Evolutionary conservation across 2,888 invertebrate genomes (phyloP).

Genomic region (Oegoconia quadripuncta): DNA sequence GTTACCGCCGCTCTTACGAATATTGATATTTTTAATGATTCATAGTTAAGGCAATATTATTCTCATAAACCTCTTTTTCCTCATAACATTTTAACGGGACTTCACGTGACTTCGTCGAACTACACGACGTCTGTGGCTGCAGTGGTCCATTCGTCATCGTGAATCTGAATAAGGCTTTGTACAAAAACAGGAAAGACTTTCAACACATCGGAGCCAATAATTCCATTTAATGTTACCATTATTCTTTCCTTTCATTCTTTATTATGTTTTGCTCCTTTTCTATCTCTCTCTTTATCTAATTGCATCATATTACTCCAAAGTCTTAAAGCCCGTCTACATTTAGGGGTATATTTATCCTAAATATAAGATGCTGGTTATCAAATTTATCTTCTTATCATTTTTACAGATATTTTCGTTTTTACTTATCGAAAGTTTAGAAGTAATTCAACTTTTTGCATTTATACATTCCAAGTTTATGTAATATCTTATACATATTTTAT

Average conservation of each 20-base stretch:
- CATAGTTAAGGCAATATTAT: not conserved
- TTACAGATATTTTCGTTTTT: too few relatives aligned
- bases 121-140: not conserved
- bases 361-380: not conserved
- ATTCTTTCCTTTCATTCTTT: too few relatives aligned
- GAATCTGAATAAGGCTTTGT: constrained; percentile 1
- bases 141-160: not conserved
- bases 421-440: constrained; percentile 25
- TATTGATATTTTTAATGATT: constrained; percentile 4
- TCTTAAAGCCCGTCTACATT: not conserved
- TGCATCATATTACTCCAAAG: too few relatives aligned
- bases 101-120: not conserved
- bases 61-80: not conserved
- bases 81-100: not conserved
- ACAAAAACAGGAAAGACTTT: constrained; percentile 9
- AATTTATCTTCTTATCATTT: too few relatives aligned
- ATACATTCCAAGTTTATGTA: constrained; percentile 20
- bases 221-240: not conserved
- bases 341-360: not conserved
- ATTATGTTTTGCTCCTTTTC: too few relatives aligned
- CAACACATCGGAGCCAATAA: not conserved
- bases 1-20: not conserved
- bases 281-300: too few relatives aligned
- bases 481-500: constrained; percentile 7
- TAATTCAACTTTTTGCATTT: constrained; percentile 23